Base-by-base conservation (phyloP, 2,888 invertebrate species). In the Chaitophorus viminalis region DNA sequence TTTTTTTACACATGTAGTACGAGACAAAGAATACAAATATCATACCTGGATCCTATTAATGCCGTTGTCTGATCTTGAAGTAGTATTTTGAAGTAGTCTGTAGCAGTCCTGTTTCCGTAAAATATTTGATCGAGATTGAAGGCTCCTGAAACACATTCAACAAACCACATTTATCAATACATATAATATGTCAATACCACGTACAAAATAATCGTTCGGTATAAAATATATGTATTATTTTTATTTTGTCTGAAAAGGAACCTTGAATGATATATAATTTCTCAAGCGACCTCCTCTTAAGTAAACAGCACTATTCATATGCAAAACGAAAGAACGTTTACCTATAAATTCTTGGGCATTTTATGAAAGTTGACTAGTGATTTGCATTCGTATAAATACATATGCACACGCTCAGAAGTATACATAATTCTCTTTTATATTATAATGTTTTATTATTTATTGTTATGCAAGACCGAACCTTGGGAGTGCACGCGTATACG, bases 41-140 rank as follows among this genome's bases (percentile, higher is more conserved):
- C 25, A 87, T 93, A 96, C 96, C 96, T 95, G 91, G 97, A 98
- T 90, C 98, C 98, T 90, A 98, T 94, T 91, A 98, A 93, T 91
- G 98, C 93, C 89, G 95, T 95, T 91, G 95, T 95, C 90, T 96
- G 95, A 92, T 97, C 96, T 92, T 95, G 95, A 92, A 96, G 95
- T 92, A 98, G 94, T 91, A 98, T 94, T 92, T 96, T 96, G 93
- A 98, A 98, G 92, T 96, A 95, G 92, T 98, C 96, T 90, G 94
- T 93, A 91, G 94, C 94, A 90, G 95, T 95, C 90, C 93, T 93
- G 92, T 97, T 97, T 90, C 97, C 97, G 91, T 84, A n/a, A 46
- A 89, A 89, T 74, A 87, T 75, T 31, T 87, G 87, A 65, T 87
- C 87, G 36, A 81, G 5, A 74, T 87, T 87, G 46, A 81, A 81